These are phyloP conservation scores for Cephalotes varians DNA, from an alignment of 2,888 invertebrate genomes.

Conservation along the genomic window DNA sequence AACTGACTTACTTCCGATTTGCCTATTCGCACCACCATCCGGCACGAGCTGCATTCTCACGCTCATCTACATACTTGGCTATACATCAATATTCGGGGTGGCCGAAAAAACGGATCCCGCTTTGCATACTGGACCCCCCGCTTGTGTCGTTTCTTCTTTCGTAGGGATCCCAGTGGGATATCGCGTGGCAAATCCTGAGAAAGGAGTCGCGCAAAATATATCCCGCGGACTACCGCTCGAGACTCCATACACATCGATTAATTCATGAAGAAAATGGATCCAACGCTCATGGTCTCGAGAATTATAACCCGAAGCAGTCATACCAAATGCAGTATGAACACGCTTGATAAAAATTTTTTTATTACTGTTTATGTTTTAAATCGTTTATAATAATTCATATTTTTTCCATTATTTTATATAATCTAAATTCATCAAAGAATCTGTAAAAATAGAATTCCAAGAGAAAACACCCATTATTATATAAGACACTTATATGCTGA, in stretches of 20 bases:
- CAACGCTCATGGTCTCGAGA: background rate
- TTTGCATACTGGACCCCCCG: constrained; percentile 84
- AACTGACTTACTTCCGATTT: constrained; percentile 81
- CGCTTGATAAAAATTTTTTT: background rate
- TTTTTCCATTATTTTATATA: background rate
- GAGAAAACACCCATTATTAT: background rate
- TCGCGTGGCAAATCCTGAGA: constrained; percentile 71
- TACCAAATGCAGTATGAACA: background rate
- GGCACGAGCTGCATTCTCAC: constrained; percentile 84
- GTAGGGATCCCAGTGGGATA: constrained; percentile 78
- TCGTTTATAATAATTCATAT: background rate
- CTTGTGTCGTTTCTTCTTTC: constrained; percentile 80
- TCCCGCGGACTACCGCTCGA: constrained; percentile 23
- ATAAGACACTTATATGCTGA: background rate
- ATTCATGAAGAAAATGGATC: constrained; percentile 25
- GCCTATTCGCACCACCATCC: constrained; percentile 80
- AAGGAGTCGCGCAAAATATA: constrained; percentile 51
- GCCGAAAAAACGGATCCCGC: constrained; percentile 82
- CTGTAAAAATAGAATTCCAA: background rate
- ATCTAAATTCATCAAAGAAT: background rate
- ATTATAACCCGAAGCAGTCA: constrained; percentile 1
- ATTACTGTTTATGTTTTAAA: background rate
- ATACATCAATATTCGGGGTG: constrained; percentile 84
- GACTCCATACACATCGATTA: constrained; percentile 19
- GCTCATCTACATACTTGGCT: constrained; percentile 84